phyloP scores from a whole-genome alignment of 2,888 invertebrate species.

The Xestia sexstrigata region DNA sequence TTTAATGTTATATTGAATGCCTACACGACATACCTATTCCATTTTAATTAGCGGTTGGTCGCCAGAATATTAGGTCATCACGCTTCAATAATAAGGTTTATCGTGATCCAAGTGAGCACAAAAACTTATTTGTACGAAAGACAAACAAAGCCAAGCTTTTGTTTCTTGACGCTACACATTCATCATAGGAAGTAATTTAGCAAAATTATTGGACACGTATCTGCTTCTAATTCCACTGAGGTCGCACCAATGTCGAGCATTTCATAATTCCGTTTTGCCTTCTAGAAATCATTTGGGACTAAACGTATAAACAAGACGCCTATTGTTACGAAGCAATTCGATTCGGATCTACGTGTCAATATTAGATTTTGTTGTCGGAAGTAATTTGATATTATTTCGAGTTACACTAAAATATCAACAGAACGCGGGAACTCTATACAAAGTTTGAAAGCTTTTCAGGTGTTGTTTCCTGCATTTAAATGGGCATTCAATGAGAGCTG shows the following conservation, averaged over 20 bases:
- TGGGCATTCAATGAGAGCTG: conserved; percentile 27
- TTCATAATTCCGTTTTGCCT: conserved; percentile 74
- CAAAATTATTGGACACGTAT: conserved; percentile 85
- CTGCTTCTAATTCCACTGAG: conserved; percentile 79
- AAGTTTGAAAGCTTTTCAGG: conserved; percentile 44
- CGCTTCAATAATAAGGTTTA: conserved; percentile 30
- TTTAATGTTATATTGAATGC: conserved; percentile 2
- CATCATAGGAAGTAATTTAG: conserved; percentile 87
- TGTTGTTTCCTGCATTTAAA: conserved; percentile 51
- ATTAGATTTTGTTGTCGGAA: conserved; percentile 80
- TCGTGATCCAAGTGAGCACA: conserved; percentile 20
- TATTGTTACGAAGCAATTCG: conserved; percentile 77
- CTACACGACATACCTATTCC: conserved; percentile 22
- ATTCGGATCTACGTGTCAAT: conserved; percentile 79
- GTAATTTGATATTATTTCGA: conserved; percentile 82
- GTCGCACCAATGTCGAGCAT: conserved; percentile 83
- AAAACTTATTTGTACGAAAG: conserved; percentile 15
- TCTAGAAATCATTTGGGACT: conserved; percentile 73
- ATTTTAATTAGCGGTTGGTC: conserved; percentile 57
- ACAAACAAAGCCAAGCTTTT: conserved; percentile 36
- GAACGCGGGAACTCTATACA: conserved; percentile 30
- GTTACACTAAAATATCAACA: conserved; percentile 63
- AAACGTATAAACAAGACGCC: conserved; percentile 71
- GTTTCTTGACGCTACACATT: conserved; percentile 65
- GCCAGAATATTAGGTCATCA: conserved; percentile 42